Percentiles rank a stretch among this genome's conserved stretches.
Conservation (phyloP, 1,140 invertebrate species). For the Heliconius himera region DNA sequence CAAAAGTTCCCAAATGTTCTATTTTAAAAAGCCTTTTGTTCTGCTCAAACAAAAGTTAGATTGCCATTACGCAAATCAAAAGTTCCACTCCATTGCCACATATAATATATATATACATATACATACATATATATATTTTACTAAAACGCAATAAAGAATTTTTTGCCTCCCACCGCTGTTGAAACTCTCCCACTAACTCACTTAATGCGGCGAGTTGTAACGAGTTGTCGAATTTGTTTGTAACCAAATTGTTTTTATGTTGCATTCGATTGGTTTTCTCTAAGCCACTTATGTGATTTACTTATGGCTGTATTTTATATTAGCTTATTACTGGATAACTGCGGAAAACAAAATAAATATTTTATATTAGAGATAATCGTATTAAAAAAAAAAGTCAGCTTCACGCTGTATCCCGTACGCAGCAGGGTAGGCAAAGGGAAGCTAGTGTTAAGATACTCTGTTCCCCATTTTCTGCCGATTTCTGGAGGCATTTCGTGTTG, state of each 20-base stretch:
- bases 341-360: not conserved
- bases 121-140: slow-evolving; percentile 34
- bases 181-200: slow-evolving; percentile 53
- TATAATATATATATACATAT: too few relatives aligned
- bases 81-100: slow-evolving; percentile 44
- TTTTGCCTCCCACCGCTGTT: slow-evolving; percentile 45
- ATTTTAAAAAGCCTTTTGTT: slow-evolving; percentile 25
- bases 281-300: slow-evolving; percentile 36
- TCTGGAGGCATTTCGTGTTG: too few relatives aligned
- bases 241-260: slow-evolving; percentile 61
- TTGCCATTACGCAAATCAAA: slow-evolving; percentile 52
- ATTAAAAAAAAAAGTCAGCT: not conserved
- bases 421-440: too few relatives aligned
- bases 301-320: not conserved
- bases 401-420: too few relatives aligned
- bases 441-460: too few relatives aligned
- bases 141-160: slow-evolving; percentile 38
- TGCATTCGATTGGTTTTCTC: slow-evolving; percentile 48
- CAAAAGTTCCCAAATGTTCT: slow-evolving; percentile 5
- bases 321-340: not conserved
- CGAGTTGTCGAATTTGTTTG: slow-evolving; percentile 56
- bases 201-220: slow-evolving; percentile 65
- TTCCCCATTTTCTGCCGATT: too few relatives aligned
- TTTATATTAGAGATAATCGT: not conserved
- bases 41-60: slow-evolving; percentile 47